Conservation (phyloP, 2,888 invertebrate genomes). For the Brachyopa scutellaris region DNA sequence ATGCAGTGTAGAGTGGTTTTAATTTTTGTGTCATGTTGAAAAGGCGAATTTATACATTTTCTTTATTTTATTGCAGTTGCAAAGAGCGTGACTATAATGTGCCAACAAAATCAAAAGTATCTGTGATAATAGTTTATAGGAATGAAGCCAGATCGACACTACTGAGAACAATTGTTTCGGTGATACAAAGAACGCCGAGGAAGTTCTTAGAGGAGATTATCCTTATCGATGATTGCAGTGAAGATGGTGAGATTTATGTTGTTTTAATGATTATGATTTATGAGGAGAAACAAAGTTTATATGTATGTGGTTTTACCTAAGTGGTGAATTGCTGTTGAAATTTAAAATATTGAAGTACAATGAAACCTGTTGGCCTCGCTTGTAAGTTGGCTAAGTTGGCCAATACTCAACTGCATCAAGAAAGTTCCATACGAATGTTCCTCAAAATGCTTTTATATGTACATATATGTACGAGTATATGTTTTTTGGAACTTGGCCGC, state of each 20-base stretch:
- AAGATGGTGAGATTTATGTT: slow-evolving; percentile 75
- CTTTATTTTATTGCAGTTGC: slow-evolving; percentile 74
- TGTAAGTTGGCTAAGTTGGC: too few relatives aligned
- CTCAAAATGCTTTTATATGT: too few relatives aligned
- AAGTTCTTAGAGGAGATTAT: slow-evolving; percentile 78
- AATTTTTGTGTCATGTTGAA: background rate
- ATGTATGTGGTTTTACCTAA: too few relatives aligned
- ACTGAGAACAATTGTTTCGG: slow-evolving; percentile 77
- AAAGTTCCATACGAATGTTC: too few relatives aligned
- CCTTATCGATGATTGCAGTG: slow-evolving; percentile 78
- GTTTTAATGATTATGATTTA: too few relatives aligned
- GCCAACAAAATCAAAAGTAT: slow-evolving; percentile 74
- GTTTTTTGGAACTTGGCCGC: too few relatives aligned
- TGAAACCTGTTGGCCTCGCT: too few relatives aligned
- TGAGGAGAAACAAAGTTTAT: too few relatives aligned
- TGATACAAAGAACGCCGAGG: slow-evolving; percentile 76
- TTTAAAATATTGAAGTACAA: too few relatives aligned
- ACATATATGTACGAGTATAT: too few relatives aligned
- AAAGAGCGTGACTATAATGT: slow-evolving; percentile 67
- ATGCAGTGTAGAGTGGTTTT: slow-evolving; percentile 74
- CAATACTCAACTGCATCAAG: too few relatives aligned
- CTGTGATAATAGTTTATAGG: slow-evolving; percentile 78
- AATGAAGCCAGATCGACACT: slow-evolving; percentile 79
- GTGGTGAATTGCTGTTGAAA: too few relatives aligned
- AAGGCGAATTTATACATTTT: background rate